Evolutionary conservation across 2,888 invertebrate species (phyloP), one percentile per base, ranked within the genome.

Genomic region (Nephrocerus scutellatus): DNA sequence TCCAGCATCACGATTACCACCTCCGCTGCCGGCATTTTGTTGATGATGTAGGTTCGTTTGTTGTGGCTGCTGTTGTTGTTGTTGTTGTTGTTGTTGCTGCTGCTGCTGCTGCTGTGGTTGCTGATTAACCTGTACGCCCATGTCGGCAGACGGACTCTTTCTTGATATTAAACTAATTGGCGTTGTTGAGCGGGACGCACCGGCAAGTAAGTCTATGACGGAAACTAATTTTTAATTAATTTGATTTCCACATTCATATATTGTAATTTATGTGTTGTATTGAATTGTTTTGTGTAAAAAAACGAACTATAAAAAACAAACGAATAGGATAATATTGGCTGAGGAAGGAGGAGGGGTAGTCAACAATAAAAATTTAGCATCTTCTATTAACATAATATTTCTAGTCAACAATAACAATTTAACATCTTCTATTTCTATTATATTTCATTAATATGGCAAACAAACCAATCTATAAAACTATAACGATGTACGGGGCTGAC

Each of bases 111-210:
- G 47, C 37, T 55, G 54, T 46, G 56, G 56, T 37, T 57, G 61
- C 49, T 59, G 57, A 50, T 57, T 57, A 23, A 74, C 83, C 71
- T 89, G 89, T 30, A 83, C 81, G 47, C 84, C 82, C 69, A 89
- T 85, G 65, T 92, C 91, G 51, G 80, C 78, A 3, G 88, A 86
- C 35, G 89, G 87, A 53, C 89, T 89, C 68, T 86, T 88, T 57
- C 87, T 76, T 48, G 79, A 79, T 23, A 74, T 71, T 23, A 78
- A 72, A 44, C 83, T 80, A 6, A 82, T 82, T 8, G 89, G 88
- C 2, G 88, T 87, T 39, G 82, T 82, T 36, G 87, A 84, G 38
- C 88, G 76, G n/a, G 85, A 86, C 28, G 74, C 68, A 56, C 72
- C 72, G 51, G 68, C 65, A 47, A 71, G 63, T 60, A 71, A 68